Conservation (phyloP, 2,113 vertebrate genomes). For the Sula dactylatra region DNA sequence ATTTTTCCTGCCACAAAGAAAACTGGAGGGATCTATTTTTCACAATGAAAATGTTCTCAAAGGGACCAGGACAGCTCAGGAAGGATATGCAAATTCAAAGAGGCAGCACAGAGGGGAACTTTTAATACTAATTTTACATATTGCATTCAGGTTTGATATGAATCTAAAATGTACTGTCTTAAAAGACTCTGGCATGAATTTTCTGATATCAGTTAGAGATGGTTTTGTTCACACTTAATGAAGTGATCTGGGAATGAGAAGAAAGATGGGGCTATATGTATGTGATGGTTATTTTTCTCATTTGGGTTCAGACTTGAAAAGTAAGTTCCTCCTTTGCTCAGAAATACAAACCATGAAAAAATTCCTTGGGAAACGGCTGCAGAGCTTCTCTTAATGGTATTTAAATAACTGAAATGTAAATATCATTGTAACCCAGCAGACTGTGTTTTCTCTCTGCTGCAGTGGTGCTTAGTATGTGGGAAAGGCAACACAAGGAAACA, state of each 20-base stretch:
- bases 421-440: not conserved
- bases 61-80: not conserved
- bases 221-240: not conserved
- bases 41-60: not conserved
- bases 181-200: not conserved
- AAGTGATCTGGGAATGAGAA: not conserved
- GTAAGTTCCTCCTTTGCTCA: not conserved
- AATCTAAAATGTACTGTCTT: not conserved
- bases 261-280: not conserved
- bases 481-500: not conserved
- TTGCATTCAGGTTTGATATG: not conserved
- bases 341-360: not conserved
- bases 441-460: not conserved
- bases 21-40: not conserved
- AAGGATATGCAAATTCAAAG: not conserved
- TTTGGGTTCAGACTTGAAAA: not conserved
- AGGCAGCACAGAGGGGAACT: not conserved
- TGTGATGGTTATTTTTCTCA: not conserved
- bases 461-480: not conserved
- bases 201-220: not conserved
- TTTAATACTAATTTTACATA: not conserved
- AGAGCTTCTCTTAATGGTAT: not conserved
- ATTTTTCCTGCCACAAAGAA: not conserved
- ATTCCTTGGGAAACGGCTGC: not conserved
- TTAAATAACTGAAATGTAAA: constrained; percentile 5